Evolutionary conservation across 2,113 vertebrate species (phyloP).

Genomic region (Lophotis ruficrista): DNA sequence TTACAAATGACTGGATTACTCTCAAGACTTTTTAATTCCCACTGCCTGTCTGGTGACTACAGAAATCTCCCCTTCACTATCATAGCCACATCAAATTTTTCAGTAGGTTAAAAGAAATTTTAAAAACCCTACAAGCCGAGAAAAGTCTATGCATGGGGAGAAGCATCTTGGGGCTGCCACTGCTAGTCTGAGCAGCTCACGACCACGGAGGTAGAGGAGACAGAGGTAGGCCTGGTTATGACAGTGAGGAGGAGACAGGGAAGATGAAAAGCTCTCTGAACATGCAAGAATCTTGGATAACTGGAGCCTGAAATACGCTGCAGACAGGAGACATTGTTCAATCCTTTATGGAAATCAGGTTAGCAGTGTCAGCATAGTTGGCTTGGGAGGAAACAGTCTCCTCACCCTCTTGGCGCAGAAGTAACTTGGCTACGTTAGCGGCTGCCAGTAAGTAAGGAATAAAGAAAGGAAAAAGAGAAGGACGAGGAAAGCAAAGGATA

Average conservation of each 20-base stretch:
- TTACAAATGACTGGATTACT: not conserved
- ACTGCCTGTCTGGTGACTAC: not conserved
- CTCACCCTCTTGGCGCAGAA: not conserved
- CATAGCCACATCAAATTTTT: not conserved
- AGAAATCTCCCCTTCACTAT: not conserved
- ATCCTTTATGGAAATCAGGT: slow-evolving; percentile 1
- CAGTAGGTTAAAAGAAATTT: not conserved
- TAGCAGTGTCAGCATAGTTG: not conserved
- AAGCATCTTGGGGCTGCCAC: not conserved
- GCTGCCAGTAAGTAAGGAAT: not conserved
- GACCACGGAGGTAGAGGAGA: accelerated
- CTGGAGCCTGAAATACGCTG: not conserved
- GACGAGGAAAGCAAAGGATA: slow-evolving; percentile 5
- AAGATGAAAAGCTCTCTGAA: not conserved
- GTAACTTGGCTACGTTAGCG: not conserved
- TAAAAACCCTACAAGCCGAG: not conserved
- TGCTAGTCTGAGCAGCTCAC: not conserved
- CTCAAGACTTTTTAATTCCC: not conserved
- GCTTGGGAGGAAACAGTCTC: not conserved
- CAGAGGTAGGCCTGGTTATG: not conserved
- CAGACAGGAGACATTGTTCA: slow-evolving; percentile 27
- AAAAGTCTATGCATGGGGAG: not conserved
- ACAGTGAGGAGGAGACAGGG: not conserved
- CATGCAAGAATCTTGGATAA: not conserved
- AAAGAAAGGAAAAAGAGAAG: not conserved